These are phyloP conservation scores for Ectobius pallidus DNA, from an alignment of 2,888 invertebrate species.

Conservation along the genomic window DNA sequence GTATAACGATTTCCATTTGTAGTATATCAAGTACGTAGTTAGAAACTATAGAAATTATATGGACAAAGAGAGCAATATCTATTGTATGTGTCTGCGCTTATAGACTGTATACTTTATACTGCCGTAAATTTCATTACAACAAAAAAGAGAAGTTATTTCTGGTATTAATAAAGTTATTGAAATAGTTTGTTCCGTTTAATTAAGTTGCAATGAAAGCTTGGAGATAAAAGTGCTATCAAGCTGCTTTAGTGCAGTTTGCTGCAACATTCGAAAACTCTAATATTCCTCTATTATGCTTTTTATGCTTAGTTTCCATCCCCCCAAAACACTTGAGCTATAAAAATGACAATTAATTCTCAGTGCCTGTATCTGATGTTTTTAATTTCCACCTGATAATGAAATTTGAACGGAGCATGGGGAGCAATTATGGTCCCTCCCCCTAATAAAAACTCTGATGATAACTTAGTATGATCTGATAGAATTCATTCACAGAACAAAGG, in stretches of 20 bases:
- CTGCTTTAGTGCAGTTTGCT: too few species aligned
- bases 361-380: background rate
- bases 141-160: background rate
- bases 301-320: background rate
- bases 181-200: background rate
- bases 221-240: too few species aligned
- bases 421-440: background rate
- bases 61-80: background rate
- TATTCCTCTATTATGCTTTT: background rate
- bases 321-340: background rate
- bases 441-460: too few species aligned
- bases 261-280: background rate
- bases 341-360: background rate
- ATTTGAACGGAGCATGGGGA: background rate
- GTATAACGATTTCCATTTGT: too few species aligned
- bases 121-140: background rate
- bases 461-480: too few species aligned
- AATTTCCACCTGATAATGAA: constrained; percentile 1
- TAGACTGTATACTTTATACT: too few species aligned
- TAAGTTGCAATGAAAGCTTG: background rate
- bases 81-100: too few species aligned
- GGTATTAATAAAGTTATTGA: background rate
- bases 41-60: background rate
- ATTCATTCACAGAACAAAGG: too few species aligned
- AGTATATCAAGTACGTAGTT: too few species aligned